Evolutionary conservation across 2,113 vertebrate species (phyloP).

Genomic region (Pampusana beccarii): DNA sequence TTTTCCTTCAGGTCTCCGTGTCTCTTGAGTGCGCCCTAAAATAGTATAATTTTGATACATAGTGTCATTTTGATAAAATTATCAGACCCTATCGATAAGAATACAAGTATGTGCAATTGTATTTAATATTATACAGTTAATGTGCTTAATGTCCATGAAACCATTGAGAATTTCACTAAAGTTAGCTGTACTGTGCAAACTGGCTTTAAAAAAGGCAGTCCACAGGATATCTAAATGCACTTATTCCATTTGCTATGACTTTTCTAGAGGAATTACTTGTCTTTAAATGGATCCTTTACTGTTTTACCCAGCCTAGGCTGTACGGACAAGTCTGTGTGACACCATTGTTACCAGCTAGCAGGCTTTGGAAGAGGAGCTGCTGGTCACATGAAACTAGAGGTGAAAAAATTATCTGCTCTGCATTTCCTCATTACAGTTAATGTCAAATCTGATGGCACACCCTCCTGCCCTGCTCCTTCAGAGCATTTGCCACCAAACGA

Average conservation of each 20-base stretch:
- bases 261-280: background rate
- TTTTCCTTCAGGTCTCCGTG: background rate
- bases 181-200: background rate
- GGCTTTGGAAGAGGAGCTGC: background rate
- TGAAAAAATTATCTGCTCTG: background rate
- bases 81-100: background rate
- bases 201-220: background rate
- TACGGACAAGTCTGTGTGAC: background rate
- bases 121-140: background rate
- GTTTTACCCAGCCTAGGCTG: background rate
- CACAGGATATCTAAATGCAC: background rate
- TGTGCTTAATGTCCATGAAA: background rate
- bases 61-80: background rate
- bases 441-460: rapidly evolving
- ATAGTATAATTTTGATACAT: background rate
- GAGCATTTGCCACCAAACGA: background rate
- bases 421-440: background rate
- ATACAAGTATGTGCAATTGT: background rate
- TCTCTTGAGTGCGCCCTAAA: background rate
- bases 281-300: background rate
- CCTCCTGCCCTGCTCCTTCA: background rate
- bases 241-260: background rate
- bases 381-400: background rate
- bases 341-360: background rate
- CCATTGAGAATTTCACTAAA: background rate